Evolutionary conservation across 2,113 vertebrate genomes (phyloP).

Genomic region (Labeo rohita): DNA sequence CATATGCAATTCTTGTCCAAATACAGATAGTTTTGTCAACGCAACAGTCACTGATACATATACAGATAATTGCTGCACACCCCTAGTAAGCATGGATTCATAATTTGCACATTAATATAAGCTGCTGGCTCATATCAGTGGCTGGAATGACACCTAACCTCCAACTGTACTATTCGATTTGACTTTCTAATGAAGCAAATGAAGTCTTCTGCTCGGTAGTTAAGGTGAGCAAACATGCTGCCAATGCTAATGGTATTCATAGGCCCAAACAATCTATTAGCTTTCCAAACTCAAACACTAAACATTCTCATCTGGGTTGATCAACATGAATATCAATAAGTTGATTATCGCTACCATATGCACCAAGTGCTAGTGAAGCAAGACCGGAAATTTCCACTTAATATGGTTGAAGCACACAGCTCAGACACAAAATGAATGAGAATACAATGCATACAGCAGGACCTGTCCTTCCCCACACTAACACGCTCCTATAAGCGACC

Average conservation of each 20-base stretch:
- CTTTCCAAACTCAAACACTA: conserved; percentile 63
- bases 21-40: background rate
- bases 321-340: conserved; percentile 67
- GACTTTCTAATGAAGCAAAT: conserved; percentile 9
- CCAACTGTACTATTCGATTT: background rate
- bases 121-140: background rate
- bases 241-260: conserved; percentile 64
- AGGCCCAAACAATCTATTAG: conserved; percentile 60
- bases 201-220: background rate
- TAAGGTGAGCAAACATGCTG: conserved; percentile 6
- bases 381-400: conserved; percentile 13
- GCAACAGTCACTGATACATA: background rate
- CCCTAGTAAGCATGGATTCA: background rate
- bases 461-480: background rate
- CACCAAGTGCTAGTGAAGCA: conserved; percentile 14
- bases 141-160: background rate
- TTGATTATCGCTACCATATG: conserved; percentile 60
- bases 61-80: background rate
- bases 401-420: conserved; percentile 16
- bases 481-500: background rate
- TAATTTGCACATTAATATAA: background rate
- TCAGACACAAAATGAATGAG: background rate
- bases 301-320: conserved; percentile 56
- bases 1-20: background rate
- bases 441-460: background rate